Conservation (phyloP, 2,113 vertebrate genomes). For the Phylloscopus trochiloides region DNA sequence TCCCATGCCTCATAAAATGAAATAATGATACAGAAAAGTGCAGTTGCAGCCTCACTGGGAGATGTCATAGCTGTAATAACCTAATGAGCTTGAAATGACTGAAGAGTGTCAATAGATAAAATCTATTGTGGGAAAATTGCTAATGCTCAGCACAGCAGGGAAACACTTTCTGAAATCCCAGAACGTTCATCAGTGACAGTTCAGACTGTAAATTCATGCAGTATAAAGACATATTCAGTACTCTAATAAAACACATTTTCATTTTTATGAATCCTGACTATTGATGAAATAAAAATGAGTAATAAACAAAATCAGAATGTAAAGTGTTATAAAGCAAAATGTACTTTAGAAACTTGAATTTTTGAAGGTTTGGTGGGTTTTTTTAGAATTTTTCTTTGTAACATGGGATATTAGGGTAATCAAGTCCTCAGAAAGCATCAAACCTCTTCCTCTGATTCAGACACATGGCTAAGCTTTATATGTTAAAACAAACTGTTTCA, state of each 20-base stretch:
- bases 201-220: constrained; percentile 1
- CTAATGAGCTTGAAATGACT: constrained; percentile 32
- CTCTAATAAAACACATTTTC: background rate
- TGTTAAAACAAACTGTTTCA: background rate
- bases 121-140: constrained; percentile 18
- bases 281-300: background rate
- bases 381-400: background rate
- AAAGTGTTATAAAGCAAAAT: background rate
- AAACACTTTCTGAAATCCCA: constrained; percentile 27
- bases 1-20: background rate
- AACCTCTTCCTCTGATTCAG: background rate
- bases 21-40: background rate
- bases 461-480: background rate
- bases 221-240: background rate
- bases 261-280: background rate
- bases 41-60: background rate
- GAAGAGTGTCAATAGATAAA: constrained; percentile 34
- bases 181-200: background rate
- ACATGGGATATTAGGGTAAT: background rate
- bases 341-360: background rate
- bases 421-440: background rate
- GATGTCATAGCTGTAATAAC: background rate
- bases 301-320: background rate
- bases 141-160: constrained; percentile 17
- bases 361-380: background rate